These are phyloP conservation scores for Smittia aterrima DNA, from an alignment of 2,888 invertebrate species.

Conservation along the genomic window DNA sequence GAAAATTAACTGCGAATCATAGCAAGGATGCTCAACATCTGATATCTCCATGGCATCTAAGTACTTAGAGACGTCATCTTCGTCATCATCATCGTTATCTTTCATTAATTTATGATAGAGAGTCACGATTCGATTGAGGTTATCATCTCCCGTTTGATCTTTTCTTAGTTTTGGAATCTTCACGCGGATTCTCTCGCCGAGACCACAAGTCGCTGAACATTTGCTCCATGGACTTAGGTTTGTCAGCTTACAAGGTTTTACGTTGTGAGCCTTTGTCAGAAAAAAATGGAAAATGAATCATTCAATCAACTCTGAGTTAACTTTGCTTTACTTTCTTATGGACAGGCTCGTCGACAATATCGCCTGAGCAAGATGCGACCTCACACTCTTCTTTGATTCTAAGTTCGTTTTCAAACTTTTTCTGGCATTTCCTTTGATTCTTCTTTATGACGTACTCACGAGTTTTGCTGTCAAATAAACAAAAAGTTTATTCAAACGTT, in stretches of 20 bases:
- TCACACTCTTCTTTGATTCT: background rate
- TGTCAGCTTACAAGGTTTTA: constrained; percentile 60
- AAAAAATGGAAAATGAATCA: no score
- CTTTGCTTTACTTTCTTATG: background rate
- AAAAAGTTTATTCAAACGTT: no score
- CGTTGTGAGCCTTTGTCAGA: no score
- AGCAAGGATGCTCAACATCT: constrained; percentile 50
- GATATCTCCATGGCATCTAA: constrained; percentile 43
- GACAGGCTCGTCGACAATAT: background rate
- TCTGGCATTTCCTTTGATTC: background rate
- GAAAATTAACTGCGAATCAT: constrained; percentile 55
- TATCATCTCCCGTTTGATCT: constrained; percentile 44
- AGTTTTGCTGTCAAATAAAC: no score
- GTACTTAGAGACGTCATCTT: constrained; percentile 50
- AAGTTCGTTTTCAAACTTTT: background rate
- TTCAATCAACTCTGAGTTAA: no score
- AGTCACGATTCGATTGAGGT: constrained; percentile 29
- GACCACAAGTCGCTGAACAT: constrained; percentile 78
- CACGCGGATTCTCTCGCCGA: constrained; percentile 65
- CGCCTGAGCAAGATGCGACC: background rate
- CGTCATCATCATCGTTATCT: constrained; percentile 36
- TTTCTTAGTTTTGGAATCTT: constrained; percentile 49
- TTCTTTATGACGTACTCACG: background rate
- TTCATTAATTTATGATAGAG: constrained; percentile 8
- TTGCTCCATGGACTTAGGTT: constrained; percentile 81